Evolutionary conservation across 2,888 invertebrate species (phyloP).

Genomic region (Steinernema scapterisci): DNA sequence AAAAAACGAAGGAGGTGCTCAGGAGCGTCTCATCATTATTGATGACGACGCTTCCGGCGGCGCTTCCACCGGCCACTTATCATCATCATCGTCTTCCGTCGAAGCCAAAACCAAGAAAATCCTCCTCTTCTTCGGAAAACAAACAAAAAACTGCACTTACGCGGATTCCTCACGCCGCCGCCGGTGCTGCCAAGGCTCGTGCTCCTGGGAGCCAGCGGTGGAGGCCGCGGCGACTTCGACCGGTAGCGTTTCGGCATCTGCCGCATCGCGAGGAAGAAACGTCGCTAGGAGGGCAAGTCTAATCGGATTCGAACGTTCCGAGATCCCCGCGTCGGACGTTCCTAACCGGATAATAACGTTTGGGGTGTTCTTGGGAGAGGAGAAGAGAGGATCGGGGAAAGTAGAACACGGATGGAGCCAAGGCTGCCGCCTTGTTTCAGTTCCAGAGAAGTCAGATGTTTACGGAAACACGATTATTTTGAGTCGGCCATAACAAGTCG

Average conservation of each 20-base stretch:
- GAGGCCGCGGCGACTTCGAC: not conserved
- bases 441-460: not conserved
- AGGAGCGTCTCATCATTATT: conserved; percentile 13
- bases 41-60: not conserved
- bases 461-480: conserved; percentile 28
- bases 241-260: conserved; percentile 16
- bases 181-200: not conserved
- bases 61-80: not conserved
- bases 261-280: not conserved
- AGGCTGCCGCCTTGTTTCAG: no score
- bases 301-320: no score
- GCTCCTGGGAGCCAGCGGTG: not conserved
- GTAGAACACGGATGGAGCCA: no score
- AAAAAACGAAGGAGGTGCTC: conserved; percentile 8
- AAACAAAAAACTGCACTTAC: not conserved
- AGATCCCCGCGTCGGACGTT: no score
- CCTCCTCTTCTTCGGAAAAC: not conserved
- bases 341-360: no score
- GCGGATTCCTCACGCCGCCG: not conserved
- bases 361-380: no score
- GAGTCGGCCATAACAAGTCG: conserved; percentile 14
- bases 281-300: no score
- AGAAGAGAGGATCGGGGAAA: no score
- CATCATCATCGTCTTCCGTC: not conserved
- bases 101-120: no score